Conservation (phyloP, 2,113 vertebrate genomes). For the Myotis brandtii region DNA sequence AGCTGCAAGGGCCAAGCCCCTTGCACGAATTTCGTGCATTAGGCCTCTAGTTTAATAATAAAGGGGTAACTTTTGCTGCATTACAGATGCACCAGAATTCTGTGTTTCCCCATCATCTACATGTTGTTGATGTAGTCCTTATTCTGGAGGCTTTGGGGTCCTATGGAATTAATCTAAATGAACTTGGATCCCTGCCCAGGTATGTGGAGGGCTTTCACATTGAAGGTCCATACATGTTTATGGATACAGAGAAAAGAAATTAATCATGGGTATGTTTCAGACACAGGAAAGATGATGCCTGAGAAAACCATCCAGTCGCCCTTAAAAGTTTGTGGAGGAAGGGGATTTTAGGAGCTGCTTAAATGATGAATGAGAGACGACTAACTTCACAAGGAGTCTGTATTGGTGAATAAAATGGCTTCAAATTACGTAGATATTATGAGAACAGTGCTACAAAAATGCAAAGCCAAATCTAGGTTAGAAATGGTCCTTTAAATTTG, state of each 20-base stretch:
- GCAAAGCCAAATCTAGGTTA: constrained; percentile 48
- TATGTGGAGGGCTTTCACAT: neutral
- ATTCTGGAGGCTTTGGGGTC: neutral
- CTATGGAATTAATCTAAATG: neutral
- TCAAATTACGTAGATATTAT: neutral
- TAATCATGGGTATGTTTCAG: neutral
- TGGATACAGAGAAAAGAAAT: neutral
- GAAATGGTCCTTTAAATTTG: constrained; percentile 77
- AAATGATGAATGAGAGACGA: neutral
- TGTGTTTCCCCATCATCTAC: neutral
- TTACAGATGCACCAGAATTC: neutral
- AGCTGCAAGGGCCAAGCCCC: too few relatives aligned
- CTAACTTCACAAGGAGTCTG: constrained; percentile 2
- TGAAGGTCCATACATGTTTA: neutral
- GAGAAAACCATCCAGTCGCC: neutral
- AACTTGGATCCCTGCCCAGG: neutral
- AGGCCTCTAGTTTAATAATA: neutral
- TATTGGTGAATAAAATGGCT: neutral
- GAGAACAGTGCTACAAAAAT: neutral
- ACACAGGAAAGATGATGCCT: neutral
- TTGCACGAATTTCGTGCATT: too few relatives aligned
- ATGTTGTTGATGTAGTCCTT: neutral
- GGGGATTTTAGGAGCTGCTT: neutral
- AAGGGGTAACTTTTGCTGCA: neutral
- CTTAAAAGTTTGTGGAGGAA: neutral